Evolutionary conservation across 2,888 invertebrate species (phyloP).

Genomic region (Adelphocoris suturalis): DNA sequence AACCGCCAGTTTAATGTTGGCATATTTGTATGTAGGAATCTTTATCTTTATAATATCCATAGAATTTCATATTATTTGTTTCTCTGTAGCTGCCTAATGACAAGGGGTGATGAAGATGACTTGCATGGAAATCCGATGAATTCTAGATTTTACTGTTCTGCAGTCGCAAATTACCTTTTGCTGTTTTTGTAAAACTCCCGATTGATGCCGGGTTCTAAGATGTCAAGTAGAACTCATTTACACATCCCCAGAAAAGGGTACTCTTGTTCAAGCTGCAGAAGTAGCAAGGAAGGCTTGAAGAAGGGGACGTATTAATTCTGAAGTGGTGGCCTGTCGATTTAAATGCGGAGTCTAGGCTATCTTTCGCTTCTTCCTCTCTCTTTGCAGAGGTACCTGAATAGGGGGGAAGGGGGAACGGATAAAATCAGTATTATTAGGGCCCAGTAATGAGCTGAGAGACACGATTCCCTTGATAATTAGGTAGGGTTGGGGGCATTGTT

Average conservation of each 20-base stretch:
- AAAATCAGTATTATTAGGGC: slow-evolving; percentile 72
- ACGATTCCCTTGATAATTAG: slow-evolving; percentile 72
- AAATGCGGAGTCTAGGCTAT: slow-evolving; percentile 65
- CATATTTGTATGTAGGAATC: too few relatives aligned
- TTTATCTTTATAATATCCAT: too few relatives aligned
- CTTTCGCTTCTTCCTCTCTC: slow-evolving; percentile 64
- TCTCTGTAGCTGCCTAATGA: too few relatives aligned
- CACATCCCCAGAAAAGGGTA: slow-evolving; percentile 60
- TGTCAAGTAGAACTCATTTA: slow-evolving; percentile 44
- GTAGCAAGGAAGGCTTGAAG: slow-evolving; percentile 29
- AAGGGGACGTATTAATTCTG: slow-evolving; percentile 64
- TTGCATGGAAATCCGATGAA: too few relatives aligned
- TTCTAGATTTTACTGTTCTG: too few relatives aligned
- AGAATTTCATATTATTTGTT: too few relatives aligned
- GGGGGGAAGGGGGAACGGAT: slow-evolving; percentile 45
- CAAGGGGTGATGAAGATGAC: too few relatives aligned
- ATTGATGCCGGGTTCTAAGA: neutral
- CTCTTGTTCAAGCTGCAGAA: slow-evolving; percentile 33
- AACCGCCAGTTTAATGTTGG: too few relatives aligned
- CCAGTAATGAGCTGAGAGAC: slow-evolving; percentile 72
- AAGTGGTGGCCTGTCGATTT: slow-evolving; percentile 66
- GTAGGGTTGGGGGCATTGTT: slow-evolving; percentile 71
- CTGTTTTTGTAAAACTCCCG: neutral
- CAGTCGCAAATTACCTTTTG: neutral
- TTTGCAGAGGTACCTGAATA: slow-evolving; percentile 10